Evolutionary conservation across 2,113 vertebrate genomes (phyloP).

Genomic region (Baryphthengus martii): DNA sequence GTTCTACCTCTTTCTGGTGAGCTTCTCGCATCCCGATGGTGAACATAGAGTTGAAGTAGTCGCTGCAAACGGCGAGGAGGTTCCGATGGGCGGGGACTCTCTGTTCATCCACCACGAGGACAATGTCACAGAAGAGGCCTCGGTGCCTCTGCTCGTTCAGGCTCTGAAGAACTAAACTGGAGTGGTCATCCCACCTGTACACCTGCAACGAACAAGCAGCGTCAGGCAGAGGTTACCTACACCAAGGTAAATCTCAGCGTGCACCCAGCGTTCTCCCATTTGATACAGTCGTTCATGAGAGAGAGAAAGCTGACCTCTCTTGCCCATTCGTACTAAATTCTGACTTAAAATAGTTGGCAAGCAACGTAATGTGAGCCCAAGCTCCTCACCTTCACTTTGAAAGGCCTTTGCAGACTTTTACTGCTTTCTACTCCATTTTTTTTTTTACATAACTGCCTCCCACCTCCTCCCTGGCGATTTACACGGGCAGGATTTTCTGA

Average conservation of each 20-base stretch:
- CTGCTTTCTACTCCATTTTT: neutral
- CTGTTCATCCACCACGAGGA: conserved; percentile 86
- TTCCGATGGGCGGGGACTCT: conserved; percentile 86
- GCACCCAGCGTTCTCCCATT: neutral
- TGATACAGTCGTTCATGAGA: rapidly evolving
- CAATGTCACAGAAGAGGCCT: conserved; percentile 87
- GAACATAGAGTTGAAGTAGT: conserved; percentile 97
- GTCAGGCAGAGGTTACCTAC: neutral
- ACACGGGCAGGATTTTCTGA: conserved; percentile 4
- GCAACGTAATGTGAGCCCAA: rapidly evolving
- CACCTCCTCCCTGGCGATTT: conserved; percentile 8
- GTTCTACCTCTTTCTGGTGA: conserved; percentile 87
- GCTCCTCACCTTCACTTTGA: neutral
- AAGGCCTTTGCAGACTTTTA: neutral
- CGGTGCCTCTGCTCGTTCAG: conserved; percentile 87
- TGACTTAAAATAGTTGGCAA: neutral
- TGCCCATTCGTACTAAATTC: neutral
- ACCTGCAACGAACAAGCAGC: conserved; percentile 67
- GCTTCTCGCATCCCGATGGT: conserved; percentile 93
- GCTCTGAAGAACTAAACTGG: conserved; percentile 80
- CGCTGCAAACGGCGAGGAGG: conserved; percentile 88
- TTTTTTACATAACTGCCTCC: neutral
- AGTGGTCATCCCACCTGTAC: conserved; percentile 83
- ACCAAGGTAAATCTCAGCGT: rapidly evolving
- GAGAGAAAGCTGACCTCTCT: neutral